Evolutionary conservation across 2,888 invertebrate genomes (phyloP).

Genomic region (Geotrupes spiniger): DNA sequence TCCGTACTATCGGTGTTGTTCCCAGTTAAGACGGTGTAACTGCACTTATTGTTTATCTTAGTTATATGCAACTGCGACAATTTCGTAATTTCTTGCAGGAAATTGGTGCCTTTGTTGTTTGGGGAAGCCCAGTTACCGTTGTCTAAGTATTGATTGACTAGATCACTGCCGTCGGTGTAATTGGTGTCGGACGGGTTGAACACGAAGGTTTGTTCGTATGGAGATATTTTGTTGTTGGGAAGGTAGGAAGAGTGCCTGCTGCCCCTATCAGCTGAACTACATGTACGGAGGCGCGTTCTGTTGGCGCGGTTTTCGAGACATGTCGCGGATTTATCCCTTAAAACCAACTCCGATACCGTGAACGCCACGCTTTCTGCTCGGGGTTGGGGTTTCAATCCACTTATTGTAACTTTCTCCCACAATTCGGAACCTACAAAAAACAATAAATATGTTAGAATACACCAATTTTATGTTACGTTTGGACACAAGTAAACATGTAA

Average conservation of each 20-base stretch:
- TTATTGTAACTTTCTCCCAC: conserved; percentile 69
- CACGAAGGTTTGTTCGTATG: conserved; percentile 49
- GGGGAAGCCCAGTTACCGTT: conserved; percentile 36
- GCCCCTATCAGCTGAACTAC: conserved; percentile 45
- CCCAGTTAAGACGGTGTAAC: conserved; percentile 65
- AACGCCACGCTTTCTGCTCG: conserved; percentile 68
- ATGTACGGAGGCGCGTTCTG: conserved; percentile 42
- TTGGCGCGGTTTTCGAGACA: conserved; percentile 29
- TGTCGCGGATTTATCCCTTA: conserved; percentile 42
- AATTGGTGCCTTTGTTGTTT: conserved; percentile 38
- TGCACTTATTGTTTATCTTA: conserved; percentile 64
- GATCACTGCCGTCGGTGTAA: conserved; percentile 49
- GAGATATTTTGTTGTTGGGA: conserved; percentile 45
- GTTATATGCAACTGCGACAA: conserved; percentile 70
- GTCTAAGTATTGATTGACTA: conserved; percentile 38
- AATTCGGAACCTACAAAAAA: conserved; percentile 62
- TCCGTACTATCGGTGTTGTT: conserved; percentile 63
- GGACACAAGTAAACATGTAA: too few species aligned
- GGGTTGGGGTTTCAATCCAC: conserved; percentile 63
- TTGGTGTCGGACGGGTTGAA: conserved; percentile 50
- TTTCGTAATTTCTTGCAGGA: conserved; percentile 67
- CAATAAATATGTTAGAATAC: conserved; percentile 8
- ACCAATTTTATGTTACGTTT: too few species aligned
- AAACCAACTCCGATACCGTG: conserved; percentile 58
- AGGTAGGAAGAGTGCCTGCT: conserved; percentile 50